These are phyloP conservation scores for Monopterus albus DNA, from an alignment of 2,113 vertebrate species.

Conservation along the genomic window DNA sequence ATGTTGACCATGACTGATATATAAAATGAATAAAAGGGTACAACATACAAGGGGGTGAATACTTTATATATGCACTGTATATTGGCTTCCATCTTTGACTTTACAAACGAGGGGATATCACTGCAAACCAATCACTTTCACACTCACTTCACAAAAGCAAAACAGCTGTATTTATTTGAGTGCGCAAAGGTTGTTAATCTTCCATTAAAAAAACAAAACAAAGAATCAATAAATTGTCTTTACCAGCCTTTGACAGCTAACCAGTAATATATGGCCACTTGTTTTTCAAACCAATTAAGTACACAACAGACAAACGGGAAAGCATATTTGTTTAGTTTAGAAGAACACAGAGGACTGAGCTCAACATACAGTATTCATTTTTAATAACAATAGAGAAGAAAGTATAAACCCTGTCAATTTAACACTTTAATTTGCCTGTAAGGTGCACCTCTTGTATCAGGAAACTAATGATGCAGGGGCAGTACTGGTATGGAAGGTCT, in stretches of 20 bases:
- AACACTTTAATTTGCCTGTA: conserved; percentile 72
- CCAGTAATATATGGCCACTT: conserved; percentile 49
- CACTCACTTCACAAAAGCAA: conserved; percentile 58
- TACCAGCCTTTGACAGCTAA: conserved; percentile 39
- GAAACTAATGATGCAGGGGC: conserved; percentile 59
- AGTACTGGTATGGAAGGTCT: conserved; percentile 65
- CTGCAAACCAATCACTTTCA: conserved; percentile 47
- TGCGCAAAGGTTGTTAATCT: conserved; percentile 68
- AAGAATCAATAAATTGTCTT: conserved; percentile 54
- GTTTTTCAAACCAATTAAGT: conserved; percentile 52
- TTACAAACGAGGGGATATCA: neutral
- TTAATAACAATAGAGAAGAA: conserved; percentile 72
- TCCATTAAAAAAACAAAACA: conserved; percentile 55
- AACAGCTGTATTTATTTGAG: conserved; percentile 72
- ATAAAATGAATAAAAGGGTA: too few species aligned
- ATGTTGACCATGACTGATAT: too few species aligned
- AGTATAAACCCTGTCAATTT: conserved; percentile 78
- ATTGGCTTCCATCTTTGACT: neutral
- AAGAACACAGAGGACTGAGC: conserved; percentile 67
- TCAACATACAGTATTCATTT: conserved; percentile 67
- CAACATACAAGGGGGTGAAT: too few species aligned
- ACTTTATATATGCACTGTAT: too few species aligned
- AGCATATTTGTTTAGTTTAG: conserved; percentile 50
- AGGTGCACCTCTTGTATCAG: conserved; percentile 75
- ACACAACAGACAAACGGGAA: conserved; percentile 76